Percentiles rank a stretch among this genome's conserved stretches.
Evolutionary conservation across 2,888 invertebrate species (phyloP).

Genomic region (Scaptomyza cyrtandrae): DNA sequence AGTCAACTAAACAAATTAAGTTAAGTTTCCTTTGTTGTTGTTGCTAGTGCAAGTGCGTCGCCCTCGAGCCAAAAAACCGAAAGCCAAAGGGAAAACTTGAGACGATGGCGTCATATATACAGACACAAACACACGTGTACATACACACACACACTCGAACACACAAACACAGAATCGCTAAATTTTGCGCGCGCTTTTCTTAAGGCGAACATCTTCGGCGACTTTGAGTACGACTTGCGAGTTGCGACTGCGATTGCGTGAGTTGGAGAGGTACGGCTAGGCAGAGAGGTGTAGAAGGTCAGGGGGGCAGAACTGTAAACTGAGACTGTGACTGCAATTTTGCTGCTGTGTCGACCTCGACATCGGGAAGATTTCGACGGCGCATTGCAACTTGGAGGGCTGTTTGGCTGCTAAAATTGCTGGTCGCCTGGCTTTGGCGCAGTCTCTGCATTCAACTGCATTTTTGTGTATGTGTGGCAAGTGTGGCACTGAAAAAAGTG

Average conservation of each 20-base stretch:
- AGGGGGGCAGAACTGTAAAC: constrained; percentile 24
- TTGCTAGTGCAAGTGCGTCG: constrained; percentile 50
- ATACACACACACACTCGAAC: constrained; percentile 8
- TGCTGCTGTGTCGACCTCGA: constrained; percentile 47
- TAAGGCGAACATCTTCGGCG: constrained; percentile 74
- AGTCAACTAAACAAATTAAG: constrained; percentile 59
- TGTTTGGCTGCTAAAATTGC: constrained; percentile 44
- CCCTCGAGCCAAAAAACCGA: constrained; percentile 31
- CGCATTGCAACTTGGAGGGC: constrained; percentile 38
- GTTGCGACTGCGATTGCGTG: constrained; percentile 51
- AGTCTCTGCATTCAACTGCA: constrained; percentile 76
- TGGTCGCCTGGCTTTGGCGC: constrained; percentile 74
- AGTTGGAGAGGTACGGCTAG: background rate
- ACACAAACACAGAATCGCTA: constrained; percentile 47
- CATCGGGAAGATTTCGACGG: constrained; percentile 25
- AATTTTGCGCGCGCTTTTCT: constrained; percentile 79
- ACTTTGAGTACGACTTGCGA: constrained; percentile 50
- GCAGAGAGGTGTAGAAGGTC: no score
- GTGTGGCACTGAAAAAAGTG: constrained; percentile 46
- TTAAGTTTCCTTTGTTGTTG: constrained; percentile 29
- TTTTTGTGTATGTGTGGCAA: constrained; percentile 62
- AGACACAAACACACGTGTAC: constrained; percentile 5
- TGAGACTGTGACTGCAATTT: constrained; percentile 61
- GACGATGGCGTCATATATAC: constrained; percentile 55
- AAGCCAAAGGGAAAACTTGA: constrained; percentile 53